A percentile compares a stretch with the other conserved stretches of the same genome.
phyloP scores from a whole-genome alignment of 2,113 vertebrate species.

The Puffinus mauretanicus region DNA sequence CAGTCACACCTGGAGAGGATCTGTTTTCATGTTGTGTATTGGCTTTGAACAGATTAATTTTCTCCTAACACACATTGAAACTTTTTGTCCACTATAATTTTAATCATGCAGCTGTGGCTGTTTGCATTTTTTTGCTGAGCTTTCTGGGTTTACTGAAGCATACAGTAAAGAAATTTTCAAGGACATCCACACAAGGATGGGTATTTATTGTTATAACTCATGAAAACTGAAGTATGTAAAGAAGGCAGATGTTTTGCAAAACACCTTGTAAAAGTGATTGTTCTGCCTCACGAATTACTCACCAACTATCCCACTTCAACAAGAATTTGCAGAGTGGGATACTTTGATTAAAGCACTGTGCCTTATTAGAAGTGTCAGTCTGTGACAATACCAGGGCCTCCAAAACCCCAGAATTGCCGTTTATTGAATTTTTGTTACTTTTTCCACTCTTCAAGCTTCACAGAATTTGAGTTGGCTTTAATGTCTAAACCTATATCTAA shows the following conservation, averaged over 20 bases:
- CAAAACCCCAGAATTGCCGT: neutral
- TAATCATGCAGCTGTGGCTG: neutral
- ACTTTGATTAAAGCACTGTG: neutral
- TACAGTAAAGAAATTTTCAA: neutral
- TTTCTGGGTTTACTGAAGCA: neutral
- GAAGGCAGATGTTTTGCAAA: neutral
- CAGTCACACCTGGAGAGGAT: neutral
- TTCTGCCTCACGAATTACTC: neutral
- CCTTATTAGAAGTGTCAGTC: neutral
- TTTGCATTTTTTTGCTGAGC: neutral
- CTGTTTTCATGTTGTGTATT: neutral
- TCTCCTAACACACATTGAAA: neutral
- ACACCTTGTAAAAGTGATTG: neutral
- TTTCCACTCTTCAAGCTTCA: neutral
- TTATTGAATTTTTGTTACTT: neutral
- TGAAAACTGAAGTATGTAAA: neutral
- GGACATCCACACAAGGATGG: neutral
- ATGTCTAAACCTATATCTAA: neutral
- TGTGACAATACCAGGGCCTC: neutral
- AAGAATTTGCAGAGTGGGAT: neutral
- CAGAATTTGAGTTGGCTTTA: neutral
- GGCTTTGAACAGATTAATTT: neutral
- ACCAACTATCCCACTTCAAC: neutral
- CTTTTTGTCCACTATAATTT: neutral
- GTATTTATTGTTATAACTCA: neutral